Evolutionary conservation across 2,797 vertebrate species (phyloP), one percentile per base, ranked within the genome.

Genomic region (Prunella strophiata): DNA sequence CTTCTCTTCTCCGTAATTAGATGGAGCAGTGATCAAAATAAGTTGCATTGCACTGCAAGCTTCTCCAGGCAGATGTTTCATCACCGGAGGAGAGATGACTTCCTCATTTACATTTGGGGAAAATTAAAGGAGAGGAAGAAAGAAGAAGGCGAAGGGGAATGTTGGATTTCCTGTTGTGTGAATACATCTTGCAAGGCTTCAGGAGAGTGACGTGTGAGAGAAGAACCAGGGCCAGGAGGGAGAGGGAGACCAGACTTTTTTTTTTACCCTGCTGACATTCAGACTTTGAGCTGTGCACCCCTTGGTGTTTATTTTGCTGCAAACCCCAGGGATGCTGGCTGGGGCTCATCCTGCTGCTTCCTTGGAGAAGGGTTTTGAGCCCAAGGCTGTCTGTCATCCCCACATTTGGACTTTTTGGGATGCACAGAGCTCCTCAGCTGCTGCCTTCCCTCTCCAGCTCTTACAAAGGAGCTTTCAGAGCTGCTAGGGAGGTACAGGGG

Each of bases 1-100:
- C 55, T 76, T 47, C 68, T 91, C 23, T 65, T 67, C 65, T 68
- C 86, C 94, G 86, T 93, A 94, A 96, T 95, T 96, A 96, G 86
- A 93, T 75, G 88, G 85, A 92, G 85, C 84, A 85, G 88, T 92
- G 94, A 96, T 93, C 91, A 94, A 86, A 94, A 96, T 94, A 88
- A 18, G 82, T 94, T 95, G 62, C 85, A 84, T 84, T 93, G 91
- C 91, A 91, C 86, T 84, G 86, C 85, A 91, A 93, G 80, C 89
- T 82, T 96, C 84, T 96, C 73, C 85, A 91, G 95, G 86, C 92
- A 94, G 93, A 92, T 95, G 86, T 95, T 92, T 91, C 91, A 93
- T 93, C 85, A 95, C 94, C 23, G 23, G 88, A 95, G 95, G 91
- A 91, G 86, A 92, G 93, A 92, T 94, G 91, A 95, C 89, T 93